A percentile compares a stretch with the other conserved stretches of the same genome.
These are phyloP conservation scores for Erythrolamprus reginae DNA, from an alignment of 2,113 vertebrate species.

Conservation along the genomic window DNA sequence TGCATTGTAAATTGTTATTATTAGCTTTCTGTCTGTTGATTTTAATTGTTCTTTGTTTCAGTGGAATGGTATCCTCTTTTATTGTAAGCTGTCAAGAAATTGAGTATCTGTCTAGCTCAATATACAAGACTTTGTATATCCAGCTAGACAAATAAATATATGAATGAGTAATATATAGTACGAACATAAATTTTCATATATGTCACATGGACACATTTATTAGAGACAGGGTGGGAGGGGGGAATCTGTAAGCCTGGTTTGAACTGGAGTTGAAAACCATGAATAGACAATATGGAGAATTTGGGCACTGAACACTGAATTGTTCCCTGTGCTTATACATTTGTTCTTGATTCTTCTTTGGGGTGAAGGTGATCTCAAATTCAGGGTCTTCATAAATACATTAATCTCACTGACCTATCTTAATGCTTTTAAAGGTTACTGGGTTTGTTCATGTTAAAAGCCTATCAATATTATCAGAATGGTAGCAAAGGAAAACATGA, in stretches of 20 bases:
- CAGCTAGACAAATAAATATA: background rate
- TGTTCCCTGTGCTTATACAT: background rate
- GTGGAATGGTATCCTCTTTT: background rate
- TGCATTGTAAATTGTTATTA: background rate
- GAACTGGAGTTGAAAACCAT: background rate
- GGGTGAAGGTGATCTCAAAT: background rate
- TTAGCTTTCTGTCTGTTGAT: background rate
- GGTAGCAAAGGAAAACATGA: constrained; percentile 30
- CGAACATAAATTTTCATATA: background rate
- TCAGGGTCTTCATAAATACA: background rate
- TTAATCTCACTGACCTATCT: background rate
- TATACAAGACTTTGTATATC: background rate
- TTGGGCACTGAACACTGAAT: background rate
- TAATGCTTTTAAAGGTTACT: background rate
- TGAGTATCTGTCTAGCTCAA: background rate
- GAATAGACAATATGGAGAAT: background rate
- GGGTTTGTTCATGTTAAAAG: background rate
- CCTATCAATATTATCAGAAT: background rate
- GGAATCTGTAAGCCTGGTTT: background rate
- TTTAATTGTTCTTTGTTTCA: background rate
- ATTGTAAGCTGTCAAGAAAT: background rate
- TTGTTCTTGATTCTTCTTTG: background rate
- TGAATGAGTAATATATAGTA: background rate
- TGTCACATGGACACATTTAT: background rate
- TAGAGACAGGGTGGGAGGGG: background rate